These are phyloP conservation scores for Vulpes vulpes DNA, from an alignment of 2,113 vertebrate genomes.

Conservation along the genomic window DNA sequence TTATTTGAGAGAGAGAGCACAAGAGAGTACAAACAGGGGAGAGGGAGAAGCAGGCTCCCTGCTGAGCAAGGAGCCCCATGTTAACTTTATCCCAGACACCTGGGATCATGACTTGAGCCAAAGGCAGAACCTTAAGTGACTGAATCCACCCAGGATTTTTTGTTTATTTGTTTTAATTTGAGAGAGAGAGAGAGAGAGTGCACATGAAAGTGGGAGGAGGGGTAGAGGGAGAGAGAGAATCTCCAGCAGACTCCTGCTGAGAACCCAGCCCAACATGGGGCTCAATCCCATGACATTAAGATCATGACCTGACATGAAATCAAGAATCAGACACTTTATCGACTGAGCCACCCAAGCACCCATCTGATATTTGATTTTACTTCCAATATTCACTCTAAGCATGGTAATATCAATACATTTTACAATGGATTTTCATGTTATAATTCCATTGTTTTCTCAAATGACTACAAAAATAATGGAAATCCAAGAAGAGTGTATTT, in stretches of 20 bases:
- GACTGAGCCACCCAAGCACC: neutral
- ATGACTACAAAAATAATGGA: neutral
- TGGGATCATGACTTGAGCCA: neutral
- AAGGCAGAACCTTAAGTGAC: neutral
- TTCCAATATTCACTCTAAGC: neutral
- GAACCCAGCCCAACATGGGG: neutral
- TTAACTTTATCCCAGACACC: neutral
- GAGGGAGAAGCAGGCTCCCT: neutral
- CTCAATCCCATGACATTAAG: neutral
- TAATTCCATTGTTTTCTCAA: neutral
- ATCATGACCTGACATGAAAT: neutral
- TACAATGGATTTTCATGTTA: neutral
- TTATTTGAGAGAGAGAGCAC: neutral
- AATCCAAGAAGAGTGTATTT: neutral
- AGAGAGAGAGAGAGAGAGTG: neutral
- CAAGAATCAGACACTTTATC: neutral
- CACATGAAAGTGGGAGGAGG: too few relatives aligned
- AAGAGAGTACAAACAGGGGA: neutral
- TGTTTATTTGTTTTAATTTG: neutral
- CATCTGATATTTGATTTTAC: neutral
- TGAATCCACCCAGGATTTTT: neutral
- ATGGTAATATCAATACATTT: neutral
- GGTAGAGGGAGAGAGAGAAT: neutral
- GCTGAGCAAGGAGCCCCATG: too few relatives aligned
- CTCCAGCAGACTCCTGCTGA: neutral